phyloP scores from a whole-genome alignment of 2,797 vertebrate genomes.

The Aphelocoma californica region DNA sequence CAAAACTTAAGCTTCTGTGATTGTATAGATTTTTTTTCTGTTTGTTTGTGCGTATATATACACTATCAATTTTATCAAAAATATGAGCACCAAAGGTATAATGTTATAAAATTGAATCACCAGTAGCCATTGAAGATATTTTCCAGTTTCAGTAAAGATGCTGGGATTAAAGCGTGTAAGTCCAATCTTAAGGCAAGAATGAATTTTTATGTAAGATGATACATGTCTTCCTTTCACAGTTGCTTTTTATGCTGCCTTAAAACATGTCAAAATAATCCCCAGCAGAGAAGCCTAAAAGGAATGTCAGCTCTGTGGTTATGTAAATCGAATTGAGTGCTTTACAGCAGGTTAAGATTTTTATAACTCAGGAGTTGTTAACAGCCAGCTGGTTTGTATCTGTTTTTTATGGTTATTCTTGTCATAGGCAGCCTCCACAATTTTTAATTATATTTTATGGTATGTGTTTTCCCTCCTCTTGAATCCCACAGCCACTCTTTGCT shows the following conservation, averaged over 20 bases:
- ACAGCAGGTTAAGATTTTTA: conserved; percentile 87
- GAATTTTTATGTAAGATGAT: conserved; percentile 79
- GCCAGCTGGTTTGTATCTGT: conserved; percentile 87
- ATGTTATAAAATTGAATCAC: conserved; percentile 59
- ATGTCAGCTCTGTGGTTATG: conserved; percentile 83
- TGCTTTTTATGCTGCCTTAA: conserved; percentile 82
- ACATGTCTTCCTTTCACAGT: conserved; percentile 78
- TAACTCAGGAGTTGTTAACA: conserved; percentile 86
- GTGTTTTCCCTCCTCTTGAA: conserved; percentile 81
- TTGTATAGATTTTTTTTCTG: conserved; percentile 38
- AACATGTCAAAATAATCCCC: conserved; percentile 84
- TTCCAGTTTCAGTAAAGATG: conserved; percentile 58
- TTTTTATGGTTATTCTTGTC: conserved; percentile 88
- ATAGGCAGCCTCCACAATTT: conserved; percentile 85
- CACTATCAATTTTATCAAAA: conserved; percentile 55
- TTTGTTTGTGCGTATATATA: conserved; percentile 1
- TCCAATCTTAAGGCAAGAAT: conserved; percentile 72
- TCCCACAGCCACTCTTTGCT: conserved; percentile 77
- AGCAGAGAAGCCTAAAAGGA: conserved; percentile 79
- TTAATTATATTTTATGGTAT: conserved; percentile 87
- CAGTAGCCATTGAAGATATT: conserved; percentile 65
- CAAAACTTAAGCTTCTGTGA: conserved; percentile 30
- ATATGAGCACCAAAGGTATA: conserved; percentile 62
- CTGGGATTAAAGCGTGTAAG: conserved; percentile 71
- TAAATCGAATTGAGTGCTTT: conserved; percentile 85